Evolutionary conservation across 2,113 vertebrate species (phyloP), one percentile per base, ranked within the genome.

Genomic region (Sebastes fasciatus): DNA sequence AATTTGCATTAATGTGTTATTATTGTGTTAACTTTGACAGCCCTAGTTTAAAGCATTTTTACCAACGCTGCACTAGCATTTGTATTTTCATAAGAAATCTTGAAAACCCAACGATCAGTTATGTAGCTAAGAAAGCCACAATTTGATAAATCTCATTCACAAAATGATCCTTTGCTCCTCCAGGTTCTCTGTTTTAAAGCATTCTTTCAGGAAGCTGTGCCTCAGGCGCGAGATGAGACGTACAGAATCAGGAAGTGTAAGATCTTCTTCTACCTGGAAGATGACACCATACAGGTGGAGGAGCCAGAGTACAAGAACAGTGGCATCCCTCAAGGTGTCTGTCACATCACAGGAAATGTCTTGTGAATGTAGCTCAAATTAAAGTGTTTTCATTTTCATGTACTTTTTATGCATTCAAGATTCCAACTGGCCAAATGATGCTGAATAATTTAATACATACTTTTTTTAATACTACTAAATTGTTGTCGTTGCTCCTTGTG

Each of bases 231-330:
- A 77, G 92, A 96, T 86, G 97, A 98, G 92, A 90, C 77, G 0
- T 94, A 95, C 78, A 94, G 97, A 91, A 94, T 99, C 87, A 95
- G 98, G 90, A 91, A 93, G 21, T 97, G 96, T 90, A 97, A 97
- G 83, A 98, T 99, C 93, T 97, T 94, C 91, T 99, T 97, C 93
- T 97, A 96, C 93, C 95, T 90, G 83, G 98, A 99, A 91, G 98
- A 99, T 90, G 97, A 97, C 86, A 99, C 97, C 84, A 95, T 99
- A 89, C 95, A 98, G 94, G 97, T 99, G 75, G 88, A 95, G 91
- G 98, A 99, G 92, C 96, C 96, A 1, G 65, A 75, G 45, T 17
- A 93, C 73, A 95, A 95, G 94, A 97, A 99, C 79, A 98, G 97
- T 17, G 97, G 97, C 83, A 93, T 99, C 26, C 85, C 60, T 90